phyloP scores from a whole-genome alignment of 2,113 vertebrate genomes.

The Emydocephalus ijimae region DNA sequence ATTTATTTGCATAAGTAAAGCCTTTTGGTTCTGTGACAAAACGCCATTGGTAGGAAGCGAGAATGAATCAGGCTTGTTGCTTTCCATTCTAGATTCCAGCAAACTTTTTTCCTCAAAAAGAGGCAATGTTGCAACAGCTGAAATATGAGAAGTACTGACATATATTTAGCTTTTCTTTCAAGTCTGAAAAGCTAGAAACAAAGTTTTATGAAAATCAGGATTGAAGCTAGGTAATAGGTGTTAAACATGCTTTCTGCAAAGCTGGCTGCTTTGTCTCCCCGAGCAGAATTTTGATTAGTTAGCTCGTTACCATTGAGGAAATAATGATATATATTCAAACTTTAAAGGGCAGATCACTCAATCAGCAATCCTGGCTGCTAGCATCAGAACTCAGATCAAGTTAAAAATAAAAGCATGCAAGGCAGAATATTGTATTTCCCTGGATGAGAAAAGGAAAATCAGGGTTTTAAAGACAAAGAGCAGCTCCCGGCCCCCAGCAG shows the following conservation, averaged over 20 bases:
- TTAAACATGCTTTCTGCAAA: neutral
- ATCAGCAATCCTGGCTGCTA: neutral
- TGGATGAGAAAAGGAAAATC: no score
- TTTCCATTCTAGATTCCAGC: neutral
- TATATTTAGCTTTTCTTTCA: conserved; percentile 14
- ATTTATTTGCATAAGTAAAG: neutral
- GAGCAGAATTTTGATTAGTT: neutral
- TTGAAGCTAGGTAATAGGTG: neutral
- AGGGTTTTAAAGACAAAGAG: no score
- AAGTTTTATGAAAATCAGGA: neutral
- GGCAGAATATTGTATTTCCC: no score
- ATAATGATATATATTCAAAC: neutral
- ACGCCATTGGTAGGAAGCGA: neutral
- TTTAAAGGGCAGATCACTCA: no score
- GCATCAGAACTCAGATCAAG: neutral
- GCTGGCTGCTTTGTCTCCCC: neutral
- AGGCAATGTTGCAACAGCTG: neutral
- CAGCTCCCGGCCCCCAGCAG: no score
- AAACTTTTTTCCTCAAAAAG: neutral
- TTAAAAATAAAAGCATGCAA: neutral
- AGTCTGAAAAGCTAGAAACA: conserved; percentile 1
- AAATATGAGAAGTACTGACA: neutral
- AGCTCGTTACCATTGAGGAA: neutral
- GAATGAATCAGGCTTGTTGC: neutral
- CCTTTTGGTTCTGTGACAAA: neutral